Evolutionary conservation across 92 coral and sea anemone genomes (phyloP).

Genomic region (Paragorgia papillata): DNA sequence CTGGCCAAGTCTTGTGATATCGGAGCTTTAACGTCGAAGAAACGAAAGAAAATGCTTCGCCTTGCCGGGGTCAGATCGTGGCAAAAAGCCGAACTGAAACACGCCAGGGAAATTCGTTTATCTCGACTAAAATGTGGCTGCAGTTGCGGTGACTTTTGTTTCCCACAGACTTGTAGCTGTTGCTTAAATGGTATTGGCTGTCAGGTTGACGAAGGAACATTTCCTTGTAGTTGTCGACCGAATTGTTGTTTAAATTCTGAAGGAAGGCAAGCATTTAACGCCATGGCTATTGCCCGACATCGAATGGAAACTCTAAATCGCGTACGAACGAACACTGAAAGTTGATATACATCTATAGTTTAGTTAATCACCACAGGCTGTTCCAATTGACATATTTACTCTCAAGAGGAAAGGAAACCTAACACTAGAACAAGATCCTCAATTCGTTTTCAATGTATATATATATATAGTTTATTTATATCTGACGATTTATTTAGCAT

Average conservation of each 20-base stretch:
- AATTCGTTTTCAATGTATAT: background rate
- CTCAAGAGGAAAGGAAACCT: no score
- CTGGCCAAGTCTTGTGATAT: background rate
- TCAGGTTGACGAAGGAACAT: conserved; percentile 95
- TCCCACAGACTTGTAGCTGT: conserved; percentile 90
- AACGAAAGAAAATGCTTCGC: conserved; percentile 70
- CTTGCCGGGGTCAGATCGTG: conserved; percentile 85
- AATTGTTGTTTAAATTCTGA: conserved; percentile 78
- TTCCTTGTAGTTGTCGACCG: conserved; percentile 91
- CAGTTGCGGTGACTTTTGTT: conserved; percentile 86
- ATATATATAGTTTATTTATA: conserved; percentile 5
- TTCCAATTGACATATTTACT: no score
- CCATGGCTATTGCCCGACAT: conserved; percentile 71
- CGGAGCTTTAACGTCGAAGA: conserved; percentile 77
- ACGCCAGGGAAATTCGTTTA: conserved; percentile 79
- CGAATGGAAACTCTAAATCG: conserved; percentile 71
- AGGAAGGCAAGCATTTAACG: conserved; percentile 90
- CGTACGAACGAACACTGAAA: conserved; percentile 21
- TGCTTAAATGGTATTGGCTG: conserved; percentile 90
- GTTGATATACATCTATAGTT: background rate
- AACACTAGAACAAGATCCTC: no score
- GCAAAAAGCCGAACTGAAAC: conserved; percentile 76
- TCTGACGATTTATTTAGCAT: conserved; percentile 18
- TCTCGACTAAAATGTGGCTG: conserved; percentile 95
- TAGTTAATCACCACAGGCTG: background rate